These are phyloP conservation scores for Chaenocephalus aceratus DNA, from an alignment of 2,113 vertebrate species.

Conservation along the genomic window DNA sequence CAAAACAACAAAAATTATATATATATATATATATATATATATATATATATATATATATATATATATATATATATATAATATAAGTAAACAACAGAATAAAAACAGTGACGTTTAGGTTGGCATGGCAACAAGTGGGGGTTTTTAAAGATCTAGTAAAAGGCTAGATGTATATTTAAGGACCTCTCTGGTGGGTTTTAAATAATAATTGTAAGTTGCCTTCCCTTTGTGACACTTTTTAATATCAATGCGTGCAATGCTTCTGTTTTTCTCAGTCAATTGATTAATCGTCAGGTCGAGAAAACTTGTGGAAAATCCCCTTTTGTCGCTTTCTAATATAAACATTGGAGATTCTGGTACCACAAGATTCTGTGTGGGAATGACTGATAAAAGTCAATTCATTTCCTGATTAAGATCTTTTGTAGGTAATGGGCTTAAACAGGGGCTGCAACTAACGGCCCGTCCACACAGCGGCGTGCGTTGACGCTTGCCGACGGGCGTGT, in stretches of 20 bases:
- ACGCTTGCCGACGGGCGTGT: too few relatives aligned
- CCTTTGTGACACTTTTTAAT: not conserved
- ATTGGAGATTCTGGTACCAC: not conserved
- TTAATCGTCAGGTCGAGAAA: not conserved
- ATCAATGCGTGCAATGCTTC: not conserved
- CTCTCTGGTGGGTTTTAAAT: not conserved
- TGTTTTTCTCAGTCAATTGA: not conserved
- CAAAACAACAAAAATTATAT: too few relatives aligned
- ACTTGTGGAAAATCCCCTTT: not conserved
- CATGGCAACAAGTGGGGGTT: too few relatives aligned
- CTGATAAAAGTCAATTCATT: not conserved
- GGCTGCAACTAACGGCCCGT: not conserved
- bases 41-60: too few relatives aligned
- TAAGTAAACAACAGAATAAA: too few relatives aligned
- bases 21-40: too few relatives aligned
- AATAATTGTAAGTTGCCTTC: too few relatives aligned
- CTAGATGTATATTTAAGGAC: not conserved
- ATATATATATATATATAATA: too few relatives aligned
- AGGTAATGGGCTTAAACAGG: not conserved
- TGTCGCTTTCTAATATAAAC: not conserved
- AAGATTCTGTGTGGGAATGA: not conserved
- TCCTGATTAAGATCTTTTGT: not conserved
- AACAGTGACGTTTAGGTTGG: too few relatives aligned
- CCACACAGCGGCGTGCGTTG: too few relatives aligned
- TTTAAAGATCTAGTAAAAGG: too few relatives aligned